Base-by-base conservation (phyloP, 2,888 invertebrate species). In the Celastrina argiolus region DNA sequence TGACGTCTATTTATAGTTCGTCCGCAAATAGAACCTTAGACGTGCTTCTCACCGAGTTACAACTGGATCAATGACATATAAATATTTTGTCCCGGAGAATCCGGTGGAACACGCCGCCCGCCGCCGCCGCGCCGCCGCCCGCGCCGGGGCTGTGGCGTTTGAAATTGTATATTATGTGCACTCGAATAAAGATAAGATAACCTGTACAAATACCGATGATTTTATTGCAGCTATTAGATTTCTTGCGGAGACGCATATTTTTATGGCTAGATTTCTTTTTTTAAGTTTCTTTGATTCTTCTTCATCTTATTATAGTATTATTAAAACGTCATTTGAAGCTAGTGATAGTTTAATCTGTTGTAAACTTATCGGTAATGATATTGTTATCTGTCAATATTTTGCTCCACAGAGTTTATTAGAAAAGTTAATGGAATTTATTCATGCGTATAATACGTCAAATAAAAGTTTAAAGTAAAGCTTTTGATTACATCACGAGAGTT, bases 11-110 rank as follows among this genome's bases (percentile, higher is more conserved):
- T 65, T 59, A 18, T 65, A 65, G 41, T 41, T 18, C 56, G n/a
- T 58, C 65, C 22, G 31, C 58, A 65, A 65, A 65, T 65, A 65
- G 65, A 65, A 59, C 66, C 59, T 42, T 59, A 66, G 58, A 61
- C 59, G 66, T 66, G 59, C 59, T 56, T 56, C 28, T 28, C 59
- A 66, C 61, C 59, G 59, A 59, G 66, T 66, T 66, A 59, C 59
- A 66, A 66, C 42, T 61, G 39, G 61, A 61, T 61, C 59, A 34
- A 66, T 42, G 66, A 59, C 66, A 59, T 59, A 59, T 66, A 66
- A 66, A 59, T 59, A 66, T 66, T 59, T 45, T 66, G 59, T 66
- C 66, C 41, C 42, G 42, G 59, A 42, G 31, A 22, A 45, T 42
- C 66, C 34, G 22, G 59, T 59, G 42, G 58, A 66, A 66, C 66